Evolutionary conservation across 2,113 vertebrate genomes (phyloP), one percentile per base, ranked within the genome.

Genomic region (Xyrauchen texanus): DNA sequence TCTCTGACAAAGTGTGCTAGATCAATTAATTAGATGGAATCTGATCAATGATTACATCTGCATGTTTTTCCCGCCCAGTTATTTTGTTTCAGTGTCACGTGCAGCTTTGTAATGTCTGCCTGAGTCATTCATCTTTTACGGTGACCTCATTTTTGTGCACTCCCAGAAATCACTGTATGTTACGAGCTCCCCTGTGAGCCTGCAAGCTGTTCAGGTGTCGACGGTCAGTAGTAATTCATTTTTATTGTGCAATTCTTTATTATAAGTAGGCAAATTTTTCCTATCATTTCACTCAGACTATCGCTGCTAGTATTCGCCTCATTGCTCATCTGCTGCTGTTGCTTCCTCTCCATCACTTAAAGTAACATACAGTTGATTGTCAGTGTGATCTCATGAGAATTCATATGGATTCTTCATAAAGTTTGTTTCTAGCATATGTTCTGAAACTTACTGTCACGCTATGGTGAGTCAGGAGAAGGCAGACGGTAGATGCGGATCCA

Each of bases 221-320:
- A 68, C 58, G 73, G 81, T 79, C 81, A 82, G 73, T 75, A 73
- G 67, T 85, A 82, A 85, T 85, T 82, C 81, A 80, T 75, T 77
- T 82, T 80, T 77, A 82, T 79, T 77, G 80, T 53, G 51, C 77
- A 52, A 21, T 64, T 72, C 68, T 62, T 85, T 75, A 81, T 82
- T 80, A 65, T 75, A 77, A 65, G 69, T 53, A 80, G 53, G 46
- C 73, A 58, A 73, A 61, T 82, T 77, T 80, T 71, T 85, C 58
- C 70, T 57, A 47, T 82, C 53, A 68, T 47, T 66, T 71, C 15
- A 47, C 34, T 16, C 34, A 62, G 79, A 49, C 78, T 77, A 49
- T 12, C 44, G 4, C 68, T 46, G 58, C 61, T 62, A 68, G 68
- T 63, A 34, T 53, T 53, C 12, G 0, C 44, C 55, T 80, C 51